Conservation (phyloP, 2,797 vertebrate species). For the Ambastaia sidthimunki region DNA sequence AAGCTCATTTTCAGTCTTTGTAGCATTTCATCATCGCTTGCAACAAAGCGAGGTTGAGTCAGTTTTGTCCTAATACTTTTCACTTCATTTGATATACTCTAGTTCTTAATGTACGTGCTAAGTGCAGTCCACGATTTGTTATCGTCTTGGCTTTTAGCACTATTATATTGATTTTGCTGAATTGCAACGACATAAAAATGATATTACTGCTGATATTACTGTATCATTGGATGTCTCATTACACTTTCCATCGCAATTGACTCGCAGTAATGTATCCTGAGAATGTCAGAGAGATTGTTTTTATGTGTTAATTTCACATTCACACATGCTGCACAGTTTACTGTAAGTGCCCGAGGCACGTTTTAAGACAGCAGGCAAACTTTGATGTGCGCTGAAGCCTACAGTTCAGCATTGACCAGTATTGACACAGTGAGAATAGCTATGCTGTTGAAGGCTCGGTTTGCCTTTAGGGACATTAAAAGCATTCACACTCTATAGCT, state of each 20-base stretch:
- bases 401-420: constrained; percentile 51
- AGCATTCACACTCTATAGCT: constrained; percentile 30
- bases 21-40: constrained; percentile 4
- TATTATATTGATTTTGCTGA: constrained; percentile 18
- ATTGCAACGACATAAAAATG: constrained; percentile 21
- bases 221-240: constrained; percentile 25
- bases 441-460: constrained; percentile 35
- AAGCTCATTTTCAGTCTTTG: neutral
- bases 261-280: constrained; percentile 18
- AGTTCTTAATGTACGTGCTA: neutral
- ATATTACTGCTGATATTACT: constrained; percentile 5
- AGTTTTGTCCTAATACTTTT: constrained; percentile 14
- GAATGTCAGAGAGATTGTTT: constrained; percentile 5
- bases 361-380: constrained; percentile 45
- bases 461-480: constrained; percentile 46
- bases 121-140: neutral
- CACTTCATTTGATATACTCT: constrained; percentile 17
- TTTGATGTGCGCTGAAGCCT: constrained; percentile 53
- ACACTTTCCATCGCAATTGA: constrained; percentile 19
- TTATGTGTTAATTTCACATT: constrained; percentile 6
- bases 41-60: neutral
- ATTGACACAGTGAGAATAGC: constrained; percentile 56
- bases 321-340: constrained; percentile 16
- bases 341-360: constrained; percentile 35
- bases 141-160: constrained; percentile 15